Evolutionary conservation across 2,797 vertebrate species (phyloP).

Genomic region (Malacoraja senta): DNA sequence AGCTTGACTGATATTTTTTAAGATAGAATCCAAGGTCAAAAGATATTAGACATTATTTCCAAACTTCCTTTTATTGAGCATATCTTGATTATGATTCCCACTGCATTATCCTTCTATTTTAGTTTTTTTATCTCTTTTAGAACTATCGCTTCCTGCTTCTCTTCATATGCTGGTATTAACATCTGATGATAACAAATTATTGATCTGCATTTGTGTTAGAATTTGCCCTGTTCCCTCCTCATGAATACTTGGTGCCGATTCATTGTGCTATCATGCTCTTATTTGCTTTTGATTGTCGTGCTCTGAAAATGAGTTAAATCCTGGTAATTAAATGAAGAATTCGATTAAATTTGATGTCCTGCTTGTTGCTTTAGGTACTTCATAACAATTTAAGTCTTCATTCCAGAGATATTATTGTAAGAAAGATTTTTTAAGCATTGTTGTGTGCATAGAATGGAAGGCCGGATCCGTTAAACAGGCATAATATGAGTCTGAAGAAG

Average conservation of each 20-base stretch:
- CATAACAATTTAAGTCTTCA: not conserved
- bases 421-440: not conserved
- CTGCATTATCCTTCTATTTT: not conserved
- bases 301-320: not conserved
- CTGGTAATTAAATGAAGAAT: not conserved
- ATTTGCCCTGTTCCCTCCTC: not conserved
- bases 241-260: no score
- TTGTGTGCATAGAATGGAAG: not conserved
- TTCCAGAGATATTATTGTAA: not conserved
- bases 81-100: not conserved
- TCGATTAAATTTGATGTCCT: not conserved
- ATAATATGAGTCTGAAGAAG: no score
- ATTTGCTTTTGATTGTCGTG: not conserved
- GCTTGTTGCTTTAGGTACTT: not conserved
- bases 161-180: not conserved
- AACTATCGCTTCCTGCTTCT: not conserved
- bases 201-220: not conserved
- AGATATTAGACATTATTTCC: not conserved
- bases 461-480: not conserved
- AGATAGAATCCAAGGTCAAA: not conserved
- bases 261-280: not conserved
- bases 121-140: not conserved
- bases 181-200: not conserved
- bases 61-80: not conserved
- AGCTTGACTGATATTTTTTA: no score